Evolutionary conservation across 2,113 vertebrate genomes (phyloP), one percentile per base, ranked within the genome.

Genomic region (Jaculus jaculus): DNA sequence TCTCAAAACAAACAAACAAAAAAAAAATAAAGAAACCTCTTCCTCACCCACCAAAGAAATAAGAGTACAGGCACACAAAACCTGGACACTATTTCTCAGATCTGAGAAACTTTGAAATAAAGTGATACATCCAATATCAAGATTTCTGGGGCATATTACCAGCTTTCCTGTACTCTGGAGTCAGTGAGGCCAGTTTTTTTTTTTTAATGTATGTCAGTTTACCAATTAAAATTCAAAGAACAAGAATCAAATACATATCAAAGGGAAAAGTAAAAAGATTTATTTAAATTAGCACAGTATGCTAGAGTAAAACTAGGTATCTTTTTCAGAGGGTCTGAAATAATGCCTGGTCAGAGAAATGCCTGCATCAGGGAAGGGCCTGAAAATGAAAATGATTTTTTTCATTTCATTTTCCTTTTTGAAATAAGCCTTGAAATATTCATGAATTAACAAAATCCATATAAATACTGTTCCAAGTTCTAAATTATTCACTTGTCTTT

Each of bases 71-170:
- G 13, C 54, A 54, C 54, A 54, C 11, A 54, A 54, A 71, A 32
- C 13, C 15, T 12, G 0, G 5, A 61, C 28, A 63, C 32, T 77
- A 72, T 92, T 85, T 78, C 61, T 6, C 26, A 91, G 81, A 4
- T 78, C 61, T 6, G 23, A 91, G 81, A 4, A 1, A 54, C 66
- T 78, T 87, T 96, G 61, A 92, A 92, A 93, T 83, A 89, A 92
- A 92, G 65, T 85, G 6, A n/a, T 79, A 16, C 75, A n/a, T 81
- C 28, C 68, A 93, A 42, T 1, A 86, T 34, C 16, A 54, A 81
- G 37, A 72, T 66, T 78, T 92, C 63, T 42, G 65, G 26, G 47
- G 18, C 68, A 2, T 54, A 54, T 15, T 85, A 21, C 20, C n/a
- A 94, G 30, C 26, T 93, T 81, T 58, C 0, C 1, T 39, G 20